Base-by-base conservation (phyloP, 1,140 invertebrate genomes). In the Steinernema feltiae region DNA sequence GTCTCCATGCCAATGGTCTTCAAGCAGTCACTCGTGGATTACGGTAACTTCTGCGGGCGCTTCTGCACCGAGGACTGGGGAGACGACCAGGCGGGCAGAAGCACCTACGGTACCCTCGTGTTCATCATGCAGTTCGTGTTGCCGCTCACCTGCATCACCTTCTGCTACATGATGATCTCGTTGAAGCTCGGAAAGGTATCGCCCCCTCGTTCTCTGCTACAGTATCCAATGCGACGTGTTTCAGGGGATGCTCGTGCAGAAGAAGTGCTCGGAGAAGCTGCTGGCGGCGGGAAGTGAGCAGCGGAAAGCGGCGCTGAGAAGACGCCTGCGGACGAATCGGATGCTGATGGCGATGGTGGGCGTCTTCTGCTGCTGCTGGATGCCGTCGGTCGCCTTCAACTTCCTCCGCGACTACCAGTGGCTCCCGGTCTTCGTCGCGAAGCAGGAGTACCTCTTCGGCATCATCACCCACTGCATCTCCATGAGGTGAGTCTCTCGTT, bases 331-430 rank as follows among this genome's bases (percentile, higher is more conserved):
- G 70, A 91, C 90, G 17, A 91, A 91, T 82, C 90, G 93, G 76
- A 98, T 98, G 95, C 88, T 98, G 7, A 95, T 98, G 78, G 92
- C 93, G 0, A 98, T 98, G 95, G 95, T 98, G 0, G 90, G 91
- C 0, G 94, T 97, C 41, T 97, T 97, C 87, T 92, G 93, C 0
- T 95, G 92, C 18, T 30, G 95, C 21, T 80, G 79, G 79, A 31
- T 80, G 30, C 79, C 79, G 0, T 41, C 77, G 29, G 78, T 79
- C n/a, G 74, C 48, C 2, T 80, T 80, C 74, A 80, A 80, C 46
- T 77, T 80, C 32, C 71, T 80, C 30, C 73, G 79, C 12, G 79
- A 80, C 32, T 80, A 79, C 32, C 35, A 71, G 0, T 74, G 46
- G 2, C 79, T 80, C n/a, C 79, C 79, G 15, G 30, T 30, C 24